Evolutionary conservation across 2,888 invertebrate genomes (phyloP).

Genomic region (Oxytorus armatus): DNA sequence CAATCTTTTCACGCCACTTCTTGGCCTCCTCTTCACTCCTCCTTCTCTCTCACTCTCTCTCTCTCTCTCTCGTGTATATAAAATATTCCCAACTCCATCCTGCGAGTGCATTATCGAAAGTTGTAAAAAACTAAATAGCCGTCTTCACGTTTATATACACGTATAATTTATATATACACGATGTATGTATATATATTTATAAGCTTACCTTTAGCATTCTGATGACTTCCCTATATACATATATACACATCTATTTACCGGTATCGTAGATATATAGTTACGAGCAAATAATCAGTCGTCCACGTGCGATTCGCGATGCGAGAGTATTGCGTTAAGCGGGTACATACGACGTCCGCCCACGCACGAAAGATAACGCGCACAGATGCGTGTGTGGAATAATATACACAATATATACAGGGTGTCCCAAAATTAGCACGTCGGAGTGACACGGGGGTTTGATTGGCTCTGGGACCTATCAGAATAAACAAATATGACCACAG

Average conservation of each 20-base stretch:
- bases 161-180: slow-evolving; percentile 3
- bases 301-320: slow-evolving; percentile 47
- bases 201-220: background rate
- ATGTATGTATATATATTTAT: slow-evolving; percentile 4
- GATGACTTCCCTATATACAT: background rate
- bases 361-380: slow-evolving; percentile 57
- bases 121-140: slow-evolving; percentile 30
- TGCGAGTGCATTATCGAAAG: slow-evolving; percentile 46
- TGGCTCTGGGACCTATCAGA: too few relatives aligned
- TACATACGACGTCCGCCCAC: slow-evolving; percentile 52
- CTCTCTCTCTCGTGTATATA: too few relatives aligned
- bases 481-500: too few relatives aligned
- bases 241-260: slow-evolving; percentile 10
- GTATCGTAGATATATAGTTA: slow-evolving; percentile 7
- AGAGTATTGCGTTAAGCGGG: slow-evolving; percentile 59
- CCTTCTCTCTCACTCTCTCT: too few relatives aligned
- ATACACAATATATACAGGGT: too few relatives aligned
- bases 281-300: slow-evolving; percentile 55
- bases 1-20: slow-evolving; percentile 31
- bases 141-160: background rate
- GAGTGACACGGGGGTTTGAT: too few relatives aligned
- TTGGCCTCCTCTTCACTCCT: background rate
- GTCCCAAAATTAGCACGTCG: too few relatives aligned
- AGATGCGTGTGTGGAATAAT: slow-evolving; percentile 47
- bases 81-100: slow-evolving; percentile 12